A percentile compares a stretch with the other conserved stretches of the same genome.
phyloP scores from a whole-genome alignment of 2,113 vertebrate genomes.

The Dryoscopus gambensis region DNA sequence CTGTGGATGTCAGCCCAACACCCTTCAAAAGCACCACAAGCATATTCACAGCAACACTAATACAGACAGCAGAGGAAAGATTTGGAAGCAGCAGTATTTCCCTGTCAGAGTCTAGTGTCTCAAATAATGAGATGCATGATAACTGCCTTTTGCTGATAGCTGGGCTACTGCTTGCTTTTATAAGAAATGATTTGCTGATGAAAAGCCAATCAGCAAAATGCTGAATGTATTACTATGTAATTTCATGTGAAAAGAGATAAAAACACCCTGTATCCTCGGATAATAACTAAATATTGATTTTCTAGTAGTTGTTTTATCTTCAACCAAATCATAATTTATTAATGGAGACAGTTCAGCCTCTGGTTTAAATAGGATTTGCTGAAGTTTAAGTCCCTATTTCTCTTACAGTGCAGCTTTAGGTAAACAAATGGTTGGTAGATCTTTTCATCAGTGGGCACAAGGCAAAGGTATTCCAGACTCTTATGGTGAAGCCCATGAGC shows the following conservation, averaged over 20 bases:
- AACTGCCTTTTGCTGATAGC: conserved; percentile 12
- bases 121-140: neutral
- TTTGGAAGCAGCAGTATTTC: neutral
- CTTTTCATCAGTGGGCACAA: neutral
- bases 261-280: neutral
- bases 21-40: neutral
- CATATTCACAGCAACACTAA: neutral
- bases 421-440: neutral
- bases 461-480: neutral
- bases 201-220: conserved; percentile 1
- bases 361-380: neutral
- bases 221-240: neutral
- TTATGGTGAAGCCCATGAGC: neutral
- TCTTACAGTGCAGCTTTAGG: neutral
- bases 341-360: neutral
- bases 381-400: neutral
- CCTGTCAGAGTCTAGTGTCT: neutral
- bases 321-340: neutral
- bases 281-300: conserved; percentile 40
- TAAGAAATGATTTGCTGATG: neutral
- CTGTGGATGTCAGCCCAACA: neutral
- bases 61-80: neutral
- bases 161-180: neutral
- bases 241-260: conserved; percentile 12
- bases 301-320: conserved; percentile 7